Percentiles rank a stretch among this genome's conserved stretches.
These are phyloP conservation scores for Drosophila tanythrix DNA, from an alignment of 2,888 invertebrate genomes.

Conservation along the genomic window DNA sequence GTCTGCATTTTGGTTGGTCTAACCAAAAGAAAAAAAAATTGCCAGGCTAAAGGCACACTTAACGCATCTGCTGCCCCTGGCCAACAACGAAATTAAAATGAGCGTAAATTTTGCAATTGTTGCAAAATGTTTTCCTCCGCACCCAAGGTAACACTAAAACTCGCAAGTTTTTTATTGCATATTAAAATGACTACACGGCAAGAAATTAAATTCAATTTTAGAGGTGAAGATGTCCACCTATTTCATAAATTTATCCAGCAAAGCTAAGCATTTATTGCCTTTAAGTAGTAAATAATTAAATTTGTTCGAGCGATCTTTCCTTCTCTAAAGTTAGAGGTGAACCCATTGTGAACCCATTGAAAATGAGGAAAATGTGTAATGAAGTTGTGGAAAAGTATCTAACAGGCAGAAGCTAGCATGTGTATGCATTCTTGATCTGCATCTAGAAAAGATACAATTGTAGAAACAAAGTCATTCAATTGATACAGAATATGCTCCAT, in stretches of 20 bases:
- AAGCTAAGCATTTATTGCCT: not conserved
- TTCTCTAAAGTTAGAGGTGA: not conserved
- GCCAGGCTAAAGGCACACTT: slow-evolving; percentile 41
- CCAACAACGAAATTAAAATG: slow-evolving; percentile 64
- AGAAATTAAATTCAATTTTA: slow-evolving; percentile 23
- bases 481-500: not conserved
- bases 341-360: not conserved
- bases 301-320: not conserved
- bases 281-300: not conserved
- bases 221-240: not conserved
- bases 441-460: not conserved
- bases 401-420: not conserved
- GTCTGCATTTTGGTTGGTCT: slow-evolving; percentile 56
- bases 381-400: not conserved
- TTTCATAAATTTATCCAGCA: not conserved
- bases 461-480: not conserved
- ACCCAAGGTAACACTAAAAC: slow-evolving; percentile 24
- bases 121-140: slow-evolving; percentile 75
- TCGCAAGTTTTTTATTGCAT: slow-evolving; percentile 28
- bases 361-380: not conserved
- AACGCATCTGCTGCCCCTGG: slow-evolving; percentile 69
- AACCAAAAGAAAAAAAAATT: slow-evolving; percentile 17
- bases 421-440: not conserved
- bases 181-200: slow-evolving; percentile 50
- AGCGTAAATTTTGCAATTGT: slow-evolving; percentile 84